A percentile compares a stretch with the other conserved stretches of the same genome.
These are phyloP conservation scores for Empidonax traillii DNA, from an alignment of 2,113 vertebrate genomes.

Conservation along the genomic window DNA sequence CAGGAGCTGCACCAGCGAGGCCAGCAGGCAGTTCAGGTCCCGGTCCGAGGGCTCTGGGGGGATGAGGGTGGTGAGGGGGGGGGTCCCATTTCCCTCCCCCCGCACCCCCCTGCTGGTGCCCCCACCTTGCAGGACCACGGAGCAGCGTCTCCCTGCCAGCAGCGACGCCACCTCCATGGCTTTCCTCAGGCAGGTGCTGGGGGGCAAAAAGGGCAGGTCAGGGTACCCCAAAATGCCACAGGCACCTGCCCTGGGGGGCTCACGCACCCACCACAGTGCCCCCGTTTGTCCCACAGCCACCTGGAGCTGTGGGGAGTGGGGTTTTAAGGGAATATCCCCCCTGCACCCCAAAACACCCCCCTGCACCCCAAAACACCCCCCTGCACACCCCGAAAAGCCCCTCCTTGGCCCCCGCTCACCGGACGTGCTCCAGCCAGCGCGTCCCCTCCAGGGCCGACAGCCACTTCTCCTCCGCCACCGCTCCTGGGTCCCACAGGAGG, in stretches of 20 bases:
- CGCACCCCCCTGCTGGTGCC: neutral
- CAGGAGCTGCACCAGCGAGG: slow-evolving; percentile 91
- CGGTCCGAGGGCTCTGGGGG: slow-evolving; percentile 84
- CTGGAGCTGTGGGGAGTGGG: neutral
- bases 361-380: neutral
- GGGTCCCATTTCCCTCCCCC: neutral
- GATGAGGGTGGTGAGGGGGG: neutral
- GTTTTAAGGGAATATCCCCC: neutral
- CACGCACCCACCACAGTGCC: neutral
- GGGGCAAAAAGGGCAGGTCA: neutral
- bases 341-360: too few species aligned
- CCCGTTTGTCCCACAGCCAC: neutral
- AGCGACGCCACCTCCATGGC: slow-evolving; percentile 84
- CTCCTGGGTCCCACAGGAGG: neutral
- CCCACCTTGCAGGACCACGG: slow-evolving; percentile 89
- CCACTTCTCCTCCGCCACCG: slow-evolving; percentile 90
- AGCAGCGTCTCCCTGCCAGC: slow-evolving; percentile 81
- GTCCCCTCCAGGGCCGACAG: slow-evolving; percentile 89
- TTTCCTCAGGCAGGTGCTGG: slow-evolving; percentile 87
- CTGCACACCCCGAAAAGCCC: neutral
- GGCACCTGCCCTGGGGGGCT: accelerated
- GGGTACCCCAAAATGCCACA: neutral
- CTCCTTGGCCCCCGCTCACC: slow-evolving; percentile 67
- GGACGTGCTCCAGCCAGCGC: slow-evolving; percentile 87
- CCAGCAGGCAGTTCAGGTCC: slow-evolving; percentile 89